Conservation (phyloP, 92 coral and sea anemone species). For the Phymanthus crucifer region DNA sequence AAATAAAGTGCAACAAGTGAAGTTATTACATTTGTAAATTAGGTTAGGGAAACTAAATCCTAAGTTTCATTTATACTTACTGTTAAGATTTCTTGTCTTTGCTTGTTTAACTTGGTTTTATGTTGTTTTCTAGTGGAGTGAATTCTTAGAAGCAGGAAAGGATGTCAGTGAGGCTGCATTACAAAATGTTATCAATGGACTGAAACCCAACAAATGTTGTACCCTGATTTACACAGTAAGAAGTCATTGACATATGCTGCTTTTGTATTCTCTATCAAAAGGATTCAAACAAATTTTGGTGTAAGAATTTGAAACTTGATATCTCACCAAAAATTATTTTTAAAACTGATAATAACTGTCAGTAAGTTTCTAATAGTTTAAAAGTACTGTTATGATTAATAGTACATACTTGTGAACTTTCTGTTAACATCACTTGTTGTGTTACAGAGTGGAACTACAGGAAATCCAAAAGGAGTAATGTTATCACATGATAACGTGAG, state of each 20-base stretch:
- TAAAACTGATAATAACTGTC: too few relatives aligned
- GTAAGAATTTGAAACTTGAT: too few relatives aligned
- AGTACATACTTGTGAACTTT: too few relatives aligned
- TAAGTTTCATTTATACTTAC: too few relatives aligned
- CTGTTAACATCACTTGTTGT: background rate
- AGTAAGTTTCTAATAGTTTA: too few relatives aligned
- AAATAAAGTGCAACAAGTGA: background rate
- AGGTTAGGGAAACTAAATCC: too few relatives aligned
- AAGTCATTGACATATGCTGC: background rate
- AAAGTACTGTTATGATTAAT: too few relatives aligned
- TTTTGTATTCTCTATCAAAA: background rate
- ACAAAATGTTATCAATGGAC: constrained; percentile 57
- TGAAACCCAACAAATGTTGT: constrained; percentile 80
- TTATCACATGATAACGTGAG: constrained; percentile 96
- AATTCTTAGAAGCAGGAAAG: constrained; percentile 80
- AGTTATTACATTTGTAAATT: too few relatives aligned
- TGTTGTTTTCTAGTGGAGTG: constrained; percentile 71
- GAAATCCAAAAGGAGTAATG: constrained; percentile 96
- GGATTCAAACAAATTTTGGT: too few relatives aligned
- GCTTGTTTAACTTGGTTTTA: background rate
- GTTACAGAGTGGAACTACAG: constrained; percentile 94
- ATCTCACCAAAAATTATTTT: too few relatives aligned
- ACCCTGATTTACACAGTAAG: constrained; percentile 96
- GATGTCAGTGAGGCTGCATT: constrained; percentile 66
- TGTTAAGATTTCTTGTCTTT: too few relatives aligned